These are phyloP conservation scores for Smittia aterrima DNA, from an alignment of 2,888 invertebrate genomes.

Conservation along the genomic window DNA sequence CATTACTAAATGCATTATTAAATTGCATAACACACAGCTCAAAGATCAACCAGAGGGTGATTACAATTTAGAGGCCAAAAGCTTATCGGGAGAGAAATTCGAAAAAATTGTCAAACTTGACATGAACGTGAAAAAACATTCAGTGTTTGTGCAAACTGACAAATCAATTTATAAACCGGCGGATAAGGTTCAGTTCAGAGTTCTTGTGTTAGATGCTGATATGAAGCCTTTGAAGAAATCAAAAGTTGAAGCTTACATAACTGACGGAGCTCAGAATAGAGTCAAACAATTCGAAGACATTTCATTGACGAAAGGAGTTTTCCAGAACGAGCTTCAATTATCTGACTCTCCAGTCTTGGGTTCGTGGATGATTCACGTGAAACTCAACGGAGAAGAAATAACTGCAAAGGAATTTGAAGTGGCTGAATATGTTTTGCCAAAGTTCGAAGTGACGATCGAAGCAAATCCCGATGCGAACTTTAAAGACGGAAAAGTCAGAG, in stretches of 20 bases:
- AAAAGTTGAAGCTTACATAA: slow-evolving; percentile 41
- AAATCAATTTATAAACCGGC: slow-evolving; percentile 88
- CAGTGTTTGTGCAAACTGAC: slow-evolving; percentile 87
- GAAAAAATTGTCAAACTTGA: slow-evolving; percentile 67
- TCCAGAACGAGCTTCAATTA: slow-evolving; percentile 70
- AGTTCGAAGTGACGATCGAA: slow-evolving; percentile 84
- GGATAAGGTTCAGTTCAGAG: slow-evolving; percentile 77
- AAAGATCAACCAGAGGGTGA: slow-evolving; percentile 76
- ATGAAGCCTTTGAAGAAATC: slow-evolving; percentile 60
- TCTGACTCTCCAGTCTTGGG: slow-evolving; percentile 83
- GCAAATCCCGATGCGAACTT: slow-evolving; percentile 79
- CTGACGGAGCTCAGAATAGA: slow-evolving; percentile 75
- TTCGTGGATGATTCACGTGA: slow-evolving; percentile 78
- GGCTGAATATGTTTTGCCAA: slow-evolving; percentile 89
- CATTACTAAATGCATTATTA: neutral
- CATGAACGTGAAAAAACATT: slow-evolving; percentile 76
- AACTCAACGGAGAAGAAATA: slow-evolving; percentile 55
- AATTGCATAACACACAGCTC: slow-evolving; percentile 56
- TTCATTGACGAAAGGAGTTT: slow-evolving; percentile 69
- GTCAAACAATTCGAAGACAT: slow-evolving; percentile 77
- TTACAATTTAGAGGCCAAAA: slow-evolving; percentile 73
- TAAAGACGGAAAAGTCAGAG: slow-evolving; percentile 72
- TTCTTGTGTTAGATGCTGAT: slow-evolving; percentile 71
- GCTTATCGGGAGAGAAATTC: slow-evolving; percentile 71
- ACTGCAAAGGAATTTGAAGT: slow-evolving; percentile 59